Conservation (phyloP, 2,888 invertebrate genomes). For the Drosophila pegasa region DNA sequence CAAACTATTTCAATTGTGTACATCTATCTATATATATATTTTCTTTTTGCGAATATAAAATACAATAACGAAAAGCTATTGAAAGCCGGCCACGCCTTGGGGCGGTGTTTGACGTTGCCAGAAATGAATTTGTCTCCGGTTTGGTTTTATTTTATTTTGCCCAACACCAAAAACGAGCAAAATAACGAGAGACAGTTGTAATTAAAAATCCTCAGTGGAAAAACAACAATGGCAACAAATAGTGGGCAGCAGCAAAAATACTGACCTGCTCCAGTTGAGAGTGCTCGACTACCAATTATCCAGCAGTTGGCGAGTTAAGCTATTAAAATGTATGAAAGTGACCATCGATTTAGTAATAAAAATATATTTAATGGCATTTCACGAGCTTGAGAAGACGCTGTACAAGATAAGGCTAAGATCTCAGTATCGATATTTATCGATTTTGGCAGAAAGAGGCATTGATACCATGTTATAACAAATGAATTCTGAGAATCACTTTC, state of each 20-base stretch:
- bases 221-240: constrained; percentile 26
- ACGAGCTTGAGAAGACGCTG: too few species aligned
- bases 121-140: constrained; percentile 72
- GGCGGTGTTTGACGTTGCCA: constrained; percentile 44
- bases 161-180: constrained; percentile 16
- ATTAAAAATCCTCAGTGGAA: constrained; percentile 64
- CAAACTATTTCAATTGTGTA: constrained; percentile 33
- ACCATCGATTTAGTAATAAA: too few species aligned
- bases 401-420: neutral
- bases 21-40: neutral
- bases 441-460: neutral
- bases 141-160: neutral
- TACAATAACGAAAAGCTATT: constrained; percentile 23
- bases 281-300: neutral
- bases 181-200: constrained; percentile 55
- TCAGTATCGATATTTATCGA: neutral
- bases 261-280: neutral
- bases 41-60: constrained; percentile 7
- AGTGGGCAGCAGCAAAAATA: neutral
- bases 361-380: too few species aligned
- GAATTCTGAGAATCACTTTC: too few species aligned
- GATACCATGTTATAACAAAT: too few species aligned
- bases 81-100: constrained; percentile 34
- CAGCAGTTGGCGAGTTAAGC: neutral
- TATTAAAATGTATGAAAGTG: neutral